Conservation (phyloP, 2,797 vertebrate species). For the Crypturellus tataupa region DNA sequence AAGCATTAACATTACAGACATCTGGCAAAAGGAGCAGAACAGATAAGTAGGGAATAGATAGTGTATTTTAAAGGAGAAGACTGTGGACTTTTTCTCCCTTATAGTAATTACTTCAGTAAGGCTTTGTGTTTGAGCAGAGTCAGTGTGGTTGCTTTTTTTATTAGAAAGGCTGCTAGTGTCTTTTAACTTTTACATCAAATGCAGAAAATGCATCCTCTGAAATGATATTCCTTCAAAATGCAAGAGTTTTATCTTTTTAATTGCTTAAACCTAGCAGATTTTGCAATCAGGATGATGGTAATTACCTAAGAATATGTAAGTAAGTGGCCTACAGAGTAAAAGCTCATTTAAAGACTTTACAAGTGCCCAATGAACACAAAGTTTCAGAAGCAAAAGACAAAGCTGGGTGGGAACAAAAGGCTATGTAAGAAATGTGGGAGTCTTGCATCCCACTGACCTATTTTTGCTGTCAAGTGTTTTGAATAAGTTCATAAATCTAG, state of each 20-base stretch:
- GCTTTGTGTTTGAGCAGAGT: not conserved
- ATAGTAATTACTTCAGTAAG: not conserved
- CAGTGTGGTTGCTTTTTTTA: not conserved
- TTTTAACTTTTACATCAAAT: not conserved
- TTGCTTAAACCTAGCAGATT: not conserved
- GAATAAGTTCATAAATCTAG: slow-evolving; percentile 59
- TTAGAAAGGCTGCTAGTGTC: not conserved
- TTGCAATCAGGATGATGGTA: not conserved
- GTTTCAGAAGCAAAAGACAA: slow-evolving; percentile 20
- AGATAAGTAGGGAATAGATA: not conserved
- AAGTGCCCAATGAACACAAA: not conserved
- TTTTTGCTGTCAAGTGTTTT: slow-evolving; percentile 56
- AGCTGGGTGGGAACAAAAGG: not conserved
- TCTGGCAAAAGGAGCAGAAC: not conserved
- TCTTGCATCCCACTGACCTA: slow-evolving; percentile 55
- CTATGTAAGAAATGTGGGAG: not conserved
- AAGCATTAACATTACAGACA: not conserved
- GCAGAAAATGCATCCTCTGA: not conserved
- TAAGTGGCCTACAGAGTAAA: not conserved
- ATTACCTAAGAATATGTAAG: not conserved
- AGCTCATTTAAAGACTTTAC: not conserved
- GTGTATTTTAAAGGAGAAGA: not conserved
- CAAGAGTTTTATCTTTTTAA: not conserved
- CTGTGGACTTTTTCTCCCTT: rapidly evolving
- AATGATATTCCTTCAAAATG: not conserved